Conservation (phyloP, 1,140 invertebrate genomes). For the Cherax quadricarinatus region DNA sequence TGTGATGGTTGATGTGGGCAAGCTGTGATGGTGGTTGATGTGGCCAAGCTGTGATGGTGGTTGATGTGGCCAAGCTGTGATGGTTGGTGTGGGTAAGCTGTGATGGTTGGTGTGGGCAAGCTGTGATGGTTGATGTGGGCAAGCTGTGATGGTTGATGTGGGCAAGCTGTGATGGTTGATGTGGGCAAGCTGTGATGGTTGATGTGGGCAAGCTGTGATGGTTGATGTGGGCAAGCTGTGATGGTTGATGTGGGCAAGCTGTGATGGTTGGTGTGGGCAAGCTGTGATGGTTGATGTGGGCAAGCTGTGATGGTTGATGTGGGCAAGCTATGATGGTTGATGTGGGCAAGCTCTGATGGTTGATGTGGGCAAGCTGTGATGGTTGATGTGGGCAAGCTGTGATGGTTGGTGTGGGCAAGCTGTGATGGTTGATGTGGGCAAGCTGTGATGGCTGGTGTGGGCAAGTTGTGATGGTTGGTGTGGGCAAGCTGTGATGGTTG, state of each 20-base stretch:
- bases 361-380: neutral
- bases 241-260: neutral
- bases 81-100: too few relatives aligned
- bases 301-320: neutral
- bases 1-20: too few relatives aligned
- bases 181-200: neutral
- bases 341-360: neutral
- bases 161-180: neutral
- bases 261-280: too few relatives aligned
- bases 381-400: neutral
- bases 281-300: too few relatives aligned
- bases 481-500: neutral
- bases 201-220: too few relatives aligned
- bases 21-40: too few relatives aligned
- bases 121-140: neutral
- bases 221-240: neutral
- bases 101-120: too few relatives aligned
- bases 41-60: neutral
- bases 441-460: too few relatives aligned
- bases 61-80: neutral
- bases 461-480: too few relatives aligned
- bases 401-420: too few relatives aligned
- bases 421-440: too few relatives aligned
- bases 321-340: neutral
- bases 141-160: neutral